Conservation (phyloP, 2,888 invertebrate species). For the Dasypogon diadema region DNA sequence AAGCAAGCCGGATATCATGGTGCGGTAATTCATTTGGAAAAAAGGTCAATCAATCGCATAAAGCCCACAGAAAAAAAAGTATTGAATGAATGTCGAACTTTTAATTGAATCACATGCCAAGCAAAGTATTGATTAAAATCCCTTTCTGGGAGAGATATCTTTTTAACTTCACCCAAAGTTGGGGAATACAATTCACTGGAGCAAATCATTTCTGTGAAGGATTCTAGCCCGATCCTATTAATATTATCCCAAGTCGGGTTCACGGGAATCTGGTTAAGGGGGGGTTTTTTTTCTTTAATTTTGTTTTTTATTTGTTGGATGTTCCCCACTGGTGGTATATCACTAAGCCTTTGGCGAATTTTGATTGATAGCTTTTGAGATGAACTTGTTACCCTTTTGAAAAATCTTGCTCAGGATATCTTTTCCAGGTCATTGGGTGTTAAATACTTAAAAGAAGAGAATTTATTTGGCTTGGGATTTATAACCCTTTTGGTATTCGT, state of each 20-base stretch:
- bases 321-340: too few species aligned
- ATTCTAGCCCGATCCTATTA: slow-evolving; percentile 37
- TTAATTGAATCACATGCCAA: slow-evolving; percentile 57
- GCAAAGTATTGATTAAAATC: slow-evolving; percentile 54
- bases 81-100: slow-evolving; percentile 55
- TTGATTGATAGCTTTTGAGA: slow-evolving; percentile 39
- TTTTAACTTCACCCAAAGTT: slow-evolving; percentile 15
- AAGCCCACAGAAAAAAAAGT: slow-evolving; percentile 33
- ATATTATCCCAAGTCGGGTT: slow-evolving; percentile 29
- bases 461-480: neutral
- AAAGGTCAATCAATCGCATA: slow-evolving; percentile 53
- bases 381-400: slow-evolving; percentile 35
- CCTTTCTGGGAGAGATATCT: slow-evolving; percentile 10
- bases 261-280: slow-evolving; percentile 30
- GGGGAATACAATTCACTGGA: slow-evolving; percentile 29
- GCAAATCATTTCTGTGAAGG: slow-evolving; percentile 29
- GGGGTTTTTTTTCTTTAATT: slow-evolving; percentile 19
- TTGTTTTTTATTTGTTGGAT: slow-evolving; percentile 7
- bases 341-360: slow-evolving; percentile 39
- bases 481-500: neutral
- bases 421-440: slow-evolving; percentile 29
- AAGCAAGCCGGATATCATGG: slow-evolving; percentile 44
- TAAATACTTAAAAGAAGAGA: slow-evolving; percentile 22
- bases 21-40: slow-evolving; percentile 54
- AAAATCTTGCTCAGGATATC: neutral